phyloP scores from a whole-genome alignment of 2,888 invertebrate species.

The Pammene aurita region DNA sequence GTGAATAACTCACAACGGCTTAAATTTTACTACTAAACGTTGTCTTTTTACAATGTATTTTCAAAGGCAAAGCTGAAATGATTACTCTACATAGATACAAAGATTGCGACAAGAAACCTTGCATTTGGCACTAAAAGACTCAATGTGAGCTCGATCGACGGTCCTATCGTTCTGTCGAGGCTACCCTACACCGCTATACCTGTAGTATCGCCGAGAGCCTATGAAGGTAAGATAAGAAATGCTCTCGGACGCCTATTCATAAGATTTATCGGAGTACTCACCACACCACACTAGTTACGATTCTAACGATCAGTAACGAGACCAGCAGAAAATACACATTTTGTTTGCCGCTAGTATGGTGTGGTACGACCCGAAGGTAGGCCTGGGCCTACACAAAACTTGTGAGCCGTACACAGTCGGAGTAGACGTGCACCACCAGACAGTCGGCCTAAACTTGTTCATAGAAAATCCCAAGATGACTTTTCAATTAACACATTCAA shows the following conservation, averaged over 20 bases:
- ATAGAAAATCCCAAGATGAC: neutral
- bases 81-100: neutral
- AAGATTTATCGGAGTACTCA: slow-evolving; percentile 35
- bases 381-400: neutral
- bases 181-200: slow-evolving; percentile 51
- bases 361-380: slow-evolving; percentile 4
- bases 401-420: neutral
- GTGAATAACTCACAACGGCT: too few relatives aligned
- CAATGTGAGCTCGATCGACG: slow-evolving; percentile 54
- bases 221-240: slow-evolving; percentile 38
- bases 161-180: slow-evolving; percentile 48
- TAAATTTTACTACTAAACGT: too few relatives aligned
- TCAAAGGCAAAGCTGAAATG: slow-evolving; percentile 1
- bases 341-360: neutral
- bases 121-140: slow-evolving; percentile 53
- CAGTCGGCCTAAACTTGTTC: neutral
- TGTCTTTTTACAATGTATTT: too few relatives aligned
- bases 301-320: neutral
- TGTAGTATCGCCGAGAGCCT: slow-evolving; percentile 51
- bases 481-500: too few relatives aligned
- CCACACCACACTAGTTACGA: neutral
- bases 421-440: neutral
- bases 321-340: neutral
- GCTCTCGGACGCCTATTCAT: slow-evolving; percentile 39
- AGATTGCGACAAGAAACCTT: slow-evolving; percentile 40